These are phyloP conservation scores for Siniperca knerii DNA, from an alignment of 2,113 vertebrate genomes.

Conservation along the genomic window DNA sequence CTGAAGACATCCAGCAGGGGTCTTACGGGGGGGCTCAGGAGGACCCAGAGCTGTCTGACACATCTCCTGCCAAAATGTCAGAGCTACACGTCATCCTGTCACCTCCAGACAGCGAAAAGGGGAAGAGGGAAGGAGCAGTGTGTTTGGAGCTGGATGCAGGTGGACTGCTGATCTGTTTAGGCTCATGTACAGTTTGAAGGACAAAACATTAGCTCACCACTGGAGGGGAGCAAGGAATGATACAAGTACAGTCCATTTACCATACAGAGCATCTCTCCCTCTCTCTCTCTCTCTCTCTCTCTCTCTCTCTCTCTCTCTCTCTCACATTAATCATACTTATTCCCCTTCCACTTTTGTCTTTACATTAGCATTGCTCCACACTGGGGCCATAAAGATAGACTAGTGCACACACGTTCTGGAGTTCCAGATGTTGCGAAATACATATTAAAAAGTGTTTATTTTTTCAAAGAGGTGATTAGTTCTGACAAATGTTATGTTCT, in stretches of 20 bases:
- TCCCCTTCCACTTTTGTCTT: neutral
- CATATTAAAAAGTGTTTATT: too few species aligned
- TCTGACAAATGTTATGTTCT: neutral
- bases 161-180: conserved; percentile 31
- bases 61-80: conserved; percentile 71
- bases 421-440: conserved; percentile 14
- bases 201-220: conserved; percentile 7
- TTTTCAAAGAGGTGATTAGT: neutral
- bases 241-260: neutral
- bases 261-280: neutral
- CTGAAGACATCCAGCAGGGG: conserved; percentile 55
- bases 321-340: neutral
- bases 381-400: neutral
- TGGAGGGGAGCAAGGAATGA: conserved; percentile 21
- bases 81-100: neutral
- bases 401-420: neutral
- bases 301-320: neutral
- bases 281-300: neutral
- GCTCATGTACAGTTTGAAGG: conserved; percentile 7
- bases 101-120: neutral
- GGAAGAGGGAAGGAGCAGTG: neutral
- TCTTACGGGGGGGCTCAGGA: conserved; percentile 25
- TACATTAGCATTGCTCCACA: neutral
- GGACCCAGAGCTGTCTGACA: conserved; percentile 44
- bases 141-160: conserved; percentile 10